Base-by-base conservation (phyloP, 2,797 vertebrate species). In the Pangasius macronema region DNA sequence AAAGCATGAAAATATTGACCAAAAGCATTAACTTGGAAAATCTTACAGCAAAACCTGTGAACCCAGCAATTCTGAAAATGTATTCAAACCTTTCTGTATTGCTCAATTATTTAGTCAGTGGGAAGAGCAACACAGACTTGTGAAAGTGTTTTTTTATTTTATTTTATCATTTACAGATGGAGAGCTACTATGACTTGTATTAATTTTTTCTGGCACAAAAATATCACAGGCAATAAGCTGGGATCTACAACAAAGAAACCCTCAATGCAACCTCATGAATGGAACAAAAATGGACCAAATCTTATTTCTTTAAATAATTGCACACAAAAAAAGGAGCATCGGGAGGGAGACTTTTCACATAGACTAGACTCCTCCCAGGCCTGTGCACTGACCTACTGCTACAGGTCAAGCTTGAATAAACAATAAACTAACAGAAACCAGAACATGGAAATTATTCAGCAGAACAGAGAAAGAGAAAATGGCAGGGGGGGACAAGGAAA, bases 361-460 rank as follows among this genome's bases (percentile, higher is more conserved):
- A 82, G 22, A 51, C 77, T 6, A 82, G 55, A 61, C 67, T 87
- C 76, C 55, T 81, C 30, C 83, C 42, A 68, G 51, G 53, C 30
- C 27, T 84, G 55, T 27, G 65, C 7, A 7, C 11, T 63, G 76
- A 80, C 83, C 68, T 73, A 73, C n/a, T 27, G 33, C 83, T 63
- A 73, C 65, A 76, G 80, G 84, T 82, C 80, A 77, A n/a, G 70
- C 51, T 51, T 85, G 49, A 83, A 70, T 42, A 67, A 77, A 83
- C 79, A 76, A 51, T 20, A 82, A 67, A 49, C 22, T 42, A 77
- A 76, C 49, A 83, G 51, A 83, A 88, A 83, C 80, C 80, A 88
- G 53, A 86, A 88, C 33, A 68, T 14, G 80, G 87, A 86, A 86
- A 83, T 86, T 65, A 88, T 72, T 86, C 81, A 55, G 5, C 61